These are phyloP conservation scores for Oxygymnocypris stewartii DNA, from an alignment of 2,113 vertebrate species.

Conservation along the genomic window DNA sequence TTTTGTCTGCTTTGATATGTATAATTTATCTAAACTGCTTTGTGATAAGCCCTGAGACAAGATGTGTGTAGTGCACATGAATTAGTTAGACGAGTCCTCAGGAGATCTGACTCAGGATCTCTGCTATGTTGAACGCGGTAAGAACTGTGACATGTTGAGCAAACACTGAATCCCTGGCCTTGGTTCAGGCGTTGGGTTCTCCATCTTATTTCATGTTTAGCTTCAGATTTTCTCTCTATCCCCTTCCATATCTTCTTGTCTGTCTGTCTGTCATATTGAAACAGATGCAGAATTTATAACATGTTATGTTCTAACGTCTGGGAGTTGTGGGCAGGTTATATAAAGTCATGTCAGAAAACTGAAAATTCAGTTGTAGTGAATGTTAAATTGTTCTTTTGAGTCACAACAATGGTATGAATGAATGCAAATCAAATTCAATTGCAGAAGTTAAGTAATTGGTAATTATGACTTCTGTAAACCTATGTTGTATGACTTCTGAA, in stretches of 20 bases:
- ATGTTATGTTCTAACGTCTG: not conserved
- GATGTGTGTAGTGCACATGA: slow-evolving; percentile 13
- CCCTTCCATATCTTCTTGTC: not conserved
- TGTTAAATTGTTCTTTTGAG: too few relatives aligned
- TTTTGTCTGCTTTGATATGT: slow-evolving; percentile 26
- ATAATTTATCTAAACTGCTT: slow-evolving; percentile 26
- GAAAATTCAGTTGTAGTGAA: not conserved
- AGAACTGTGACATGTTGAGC: slow-evolving; percentile 25
- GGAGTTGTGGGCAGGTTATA: not conserved
- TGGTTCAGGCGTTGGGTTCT: not conserved
- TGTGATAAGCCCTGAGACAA: slow-evolving; percentile 12
- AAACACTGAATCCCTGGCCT: slow-evolving; percentile 13
- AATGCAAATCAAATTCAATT: not conserved
- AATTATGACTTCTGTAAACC: too few relatives aligned
- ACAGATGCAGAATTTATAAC: not conserved
- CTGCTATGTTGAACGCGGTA: not conserved
- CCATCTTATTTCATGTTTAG: not conserved
- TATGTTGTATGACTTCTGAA: not conserved
- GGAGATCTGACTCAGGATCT: slow-evolving; percentile 23
- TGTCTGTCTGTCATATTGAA: too few relatives aligned
- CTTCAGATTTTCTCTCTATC: not conserved
- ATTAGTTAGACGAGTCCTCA: slow-evolving; percentile 25
- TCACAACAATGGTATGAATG: too few relatives aligned
- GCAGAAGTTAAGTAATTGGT: too few relatives aligned
- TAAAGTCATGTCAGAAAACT: not conserved